A percentile compares a stretch with the other conserved stretches of the same genome.
Evolutionary conservation across 2,888 invertebrate species (phyloP).

Genomic region (Prostheceraeus crozeri): DNA sequence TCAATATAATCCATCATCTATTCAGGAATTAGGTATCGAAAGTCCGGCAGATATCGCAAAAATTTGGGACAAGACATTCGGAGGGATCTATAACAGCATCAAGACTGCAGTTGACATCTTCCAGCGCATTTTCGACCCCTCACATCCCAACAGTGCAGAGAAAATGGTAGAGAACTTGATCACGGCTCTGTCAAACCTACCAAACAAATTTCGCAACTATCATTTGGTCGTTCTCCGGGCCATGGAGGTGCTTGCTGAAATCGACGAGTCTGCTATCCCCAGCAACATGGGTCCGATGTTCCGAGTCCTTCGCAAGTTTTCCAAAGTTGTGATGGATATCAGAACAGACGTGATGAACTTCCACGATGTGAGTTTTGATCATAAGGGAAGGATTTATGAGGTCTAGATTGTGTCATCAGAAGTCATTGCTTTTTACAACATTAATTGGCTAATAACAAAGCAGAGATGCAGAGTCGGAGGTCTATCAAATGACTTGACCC

Average conservation of each 20-base stretch:
- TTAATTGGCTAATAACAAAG: too few relatives aligned
- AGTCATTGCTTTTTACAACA: too few relatives aligned
- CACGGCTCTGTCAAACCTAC: conserved; percentile 41
- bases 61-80: conserved; percentile 22
- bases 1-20: too few relatives aligned
- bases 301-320: conserved; percentile 38
- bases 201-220: conserved; percentile 37
- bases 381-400: too few relatives aligned
- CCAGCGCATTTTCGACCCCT: conserved; percentile 40
- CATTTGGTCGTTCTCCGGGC: conserved; percentile 40
- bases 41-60: conserved; percentile 25
- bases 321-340: conserved; percentile 43
- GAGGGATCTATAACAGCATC: conserved; percentile 39
- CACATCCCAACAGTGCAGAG: conserved; percentile 39
- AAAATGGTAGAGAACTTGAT: conserved; percentile 42
- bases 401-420: too few relatives aligned
- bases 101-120: conserved; percentile 42
- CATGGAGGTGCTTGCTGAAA: conserved; percentile 41
- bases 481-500: too few relatives aligned
- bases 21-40: conserved; percentile 28
- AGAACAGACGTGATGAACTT: conserved; percentile 44
- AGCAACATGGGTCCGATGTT: conserved; percentile 40
- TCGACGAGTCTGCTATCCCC: conserved; percentile 42
- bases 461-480: too few relatives aligned
- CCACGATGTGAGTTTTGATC: conserved; percentile 43